Conservation (phyloP, 2,113 vertebrate genomes). For the Pyrgilauda ruficollis region DNA sequence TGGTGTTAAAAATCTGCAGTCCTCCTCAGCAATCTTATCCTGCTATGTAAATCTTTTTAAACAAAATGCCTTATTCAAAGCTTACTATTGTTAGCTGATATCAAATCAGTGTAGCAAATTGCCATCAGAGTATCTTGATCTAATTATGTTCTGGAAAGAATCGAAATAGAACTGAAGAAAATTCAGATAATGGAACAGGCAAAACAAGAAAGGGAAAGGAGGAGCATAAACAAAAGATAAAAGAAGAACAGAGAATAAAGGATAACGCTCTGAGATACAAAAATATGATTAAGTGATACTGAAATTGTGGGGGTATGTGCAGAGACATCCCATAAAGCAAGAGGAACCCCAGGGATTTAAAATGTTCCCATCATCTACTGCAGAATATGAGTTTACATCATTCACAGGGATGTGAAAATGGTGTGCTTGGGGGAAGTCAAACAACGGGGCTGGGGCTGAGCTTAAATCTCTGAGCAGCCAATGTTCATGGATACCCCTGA, state of each 20-base stretch:
- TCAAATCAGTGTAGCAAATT: conserved; percentile 43
- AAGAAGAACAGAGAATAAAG: conserved; percentile 52
- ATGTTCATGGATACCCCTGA: background rate
- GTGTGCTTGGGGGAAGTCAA: background rate
- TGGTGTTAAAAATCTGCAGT: conserved; percentile 46
- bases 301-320: background rate
- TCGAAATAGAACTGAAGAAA: conserved; percentile 63
- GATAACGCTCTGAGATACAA: conserved; percentile 37
- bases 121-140: conserved; percentile 35
- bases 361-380: background rate
- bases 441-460: accelerated
- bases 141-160: conserved; percentile 56
- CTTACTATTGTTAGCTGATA: conserved; percentile 41
- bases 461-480: background rate
- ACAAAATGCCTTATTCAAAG: conserved; percentile 47
- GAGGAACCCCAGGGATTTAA: background rate
- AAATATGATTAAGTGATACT: conserved; percentile 29
- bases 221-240: conserved; percentile 63
- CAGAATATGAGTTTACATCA: background rate
- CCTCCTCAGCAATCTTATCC: conserved; percentile 55
- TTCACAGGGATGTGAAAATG: background rate
- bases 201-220: conserved; percentile 64
- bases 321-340: background rate
- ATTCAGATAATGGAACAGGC: conserved; percentile 56
- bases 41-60: conserved; percentile 54